Conservation (phyloP, 2,113 vertebrate species). For the Lophotis ruficrista region DNA sequence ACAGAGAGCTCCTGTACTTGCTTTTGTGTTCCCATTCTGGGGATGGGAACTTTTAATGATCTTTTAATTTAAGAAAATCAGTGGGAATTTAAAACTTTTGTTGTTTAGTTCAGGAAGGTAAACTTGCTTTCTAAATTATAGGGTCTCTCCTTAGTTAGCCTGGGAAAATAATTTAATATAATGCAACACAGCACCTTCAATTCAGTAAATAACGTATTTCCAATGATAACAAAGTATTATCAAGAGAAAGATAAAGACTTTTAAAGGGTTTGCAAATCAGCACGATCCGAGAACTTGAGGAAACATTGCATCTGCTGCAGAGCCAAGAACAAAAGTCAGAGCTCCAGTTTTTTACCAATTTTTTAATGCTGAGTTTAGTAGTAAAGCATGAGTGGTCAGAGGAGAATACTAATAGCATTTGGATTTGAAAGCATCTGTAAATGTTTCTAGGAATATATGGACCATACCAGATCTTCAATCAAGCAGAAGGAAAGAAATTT, state of each 20-base stretch:
- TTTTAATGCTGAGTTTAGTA: background rate
- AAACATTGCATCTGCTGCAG: background rate
- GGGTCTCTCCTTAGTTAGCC: background rate
- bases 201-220: background rate
- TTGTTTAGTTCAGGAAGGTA: background rate
- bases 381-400: background rate
- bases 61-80: background rate
- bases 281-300: background rate
- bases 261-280: background rate
- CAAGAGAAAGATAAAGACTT: background rate
- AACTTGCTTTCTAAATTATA: background rate
- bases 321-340: background rate
- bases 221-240: background rate
- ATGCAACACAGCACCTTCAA: background rate
- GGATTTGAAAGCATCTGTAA: background rate
- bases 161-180: background rate
- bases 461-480: background rate
- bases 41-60: too few relatives aligned
- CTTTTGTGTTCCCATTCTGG: background rate
- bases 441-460: background rate
- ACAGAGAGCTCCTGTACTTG: background rate
- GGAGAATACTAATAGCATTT: background rate
- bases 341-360: background rate
- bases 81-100: background rate
- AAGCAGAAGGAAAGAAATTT: background rate